phyloP scores from a whole-genome alignment of 2,797 vertebrate genomes.

The Lemur catta region DNA sequence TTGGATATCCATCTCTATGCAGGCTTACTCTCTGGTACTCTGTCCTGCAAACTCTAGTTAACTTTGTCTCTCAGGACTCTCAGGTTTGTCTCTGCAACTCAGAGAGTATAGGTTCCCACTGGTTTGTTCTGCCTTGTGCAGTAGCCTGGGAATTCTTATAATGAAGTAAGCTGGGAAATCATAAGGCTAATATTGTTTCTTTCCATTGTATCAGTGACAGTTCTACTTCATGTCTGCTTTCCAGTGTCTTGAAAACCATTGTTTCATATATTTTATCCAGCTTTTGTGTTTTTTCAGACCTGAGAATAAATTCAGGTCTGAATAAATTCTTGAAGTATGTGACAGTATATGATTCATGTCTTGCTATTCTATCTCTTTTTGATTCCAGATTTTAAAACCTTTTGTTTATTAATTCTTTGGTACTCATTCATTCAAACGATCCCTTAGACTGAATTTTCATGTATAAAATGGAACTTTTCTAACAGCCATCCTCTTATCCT shows the following conservation, averaged over 20 bases:
- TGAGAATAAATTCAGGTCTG: not conserved
- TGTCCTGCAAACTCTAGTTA: not conserved
- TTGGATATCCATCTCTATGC: not conserved
- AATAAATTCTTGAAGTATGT: not conserved
- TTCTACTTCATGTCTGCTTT: not conserved
- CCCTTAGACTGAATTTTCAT: not conserved
- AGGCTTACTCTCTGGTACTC: not conserved
- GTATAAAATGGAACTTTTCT: not conserved
- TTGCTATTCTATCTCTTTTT: not conserved
- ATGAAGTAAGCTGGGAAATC: not conserved
- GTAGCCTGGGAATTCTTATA: not conserved
- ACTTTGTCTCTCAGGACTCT: not conserved
- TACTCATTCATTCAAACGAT: not conserved
- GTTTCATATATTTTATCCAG: not conserved
- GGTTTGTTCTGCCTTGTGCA: too few relatives aligned
- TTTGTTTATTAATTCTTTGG: not conserved
- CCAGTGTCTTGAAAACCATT: not conserved
- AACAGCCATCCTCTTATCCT: not conserved
- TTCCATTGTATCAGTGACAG: not conserved
- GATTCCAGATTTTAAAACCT: not conserved
- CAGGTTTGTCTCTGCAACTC: not conserved
- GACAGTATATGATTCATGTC: not conserved
- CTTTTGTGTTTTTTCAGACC: not conserved
- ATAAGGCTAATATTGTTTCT: not conserved
- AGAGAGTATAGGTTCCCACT: not conserved